phyloP scores from a whole-genome alignment of 2,888 invertebrate genomes.

The Chydorus sphaericus region DNA sequence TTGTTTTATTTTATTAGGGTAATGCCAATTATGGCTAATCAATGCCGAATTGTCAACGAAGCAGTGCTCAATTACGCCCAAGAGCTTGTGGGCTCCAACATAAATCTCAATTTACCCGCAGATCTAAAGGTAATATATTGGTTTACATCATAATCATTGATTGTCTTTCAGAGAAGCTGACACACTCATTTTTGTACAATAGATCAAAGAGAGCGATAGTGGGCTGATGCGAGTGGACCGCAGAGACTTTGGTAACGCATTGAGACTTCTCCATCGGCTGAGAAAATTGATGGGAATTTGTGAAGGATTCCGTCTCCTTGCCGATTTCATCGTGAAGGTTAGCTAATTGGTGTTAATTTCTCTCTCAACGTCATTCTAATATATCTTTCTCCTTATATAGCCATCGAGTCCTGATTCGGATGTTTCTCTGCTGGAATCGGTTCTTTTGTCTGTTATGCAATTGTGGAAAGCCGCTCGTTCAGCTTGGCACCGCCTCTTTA shows the following conservation, averaged over 20 bases:
- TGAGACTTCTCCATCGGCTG: conserved; percentile 79
- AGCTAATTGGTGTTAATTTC: too few species aligned
- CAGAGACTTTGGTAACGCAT: conserved; percentile 44
- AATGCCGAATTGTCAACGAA: conserved; percentile 48
- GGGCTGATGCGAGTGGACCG: background rate
- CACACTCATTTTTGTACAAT: background rate
- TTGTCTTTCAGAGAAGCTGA: background rate
- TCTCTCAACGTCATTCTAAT: background rate
- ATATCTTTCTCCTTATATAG: background rate
- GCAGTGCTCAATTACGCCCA: conserved; percentile 75
- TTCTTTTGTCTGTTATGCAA: conserved; percentile 51
- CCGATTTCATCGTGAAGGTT: conserved; percentile 43
- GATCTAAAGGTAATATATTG: conserved; percentile 16
- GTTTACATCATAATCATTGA: background rate
- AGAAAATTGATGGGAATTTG: conserved; percentile 61
- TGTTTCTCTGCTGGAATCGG: conserved; percentile 29
- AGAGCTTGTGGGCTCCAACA: conserved; percentile 46
- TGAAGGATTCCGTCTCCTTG: conserved; percentile 57
- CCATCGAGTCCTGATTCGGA: conserved; percentile 6
- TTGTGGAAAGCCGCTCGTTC: conserved; percentile 90
- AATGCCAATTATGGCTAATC: conserved; percentile 45
- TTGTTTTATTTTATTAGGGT: too few species aligned
- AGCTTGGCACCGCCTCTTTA: conserved; percentile 91
- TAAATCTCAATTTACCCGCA: conserved; percentile 18
- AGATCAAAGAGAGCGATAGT: conserved; percentile 2